phyloP scores from a whole-genome alignment of 2,797 vertebrate species.

The Oryzias dopingdopingensis region DNA sequence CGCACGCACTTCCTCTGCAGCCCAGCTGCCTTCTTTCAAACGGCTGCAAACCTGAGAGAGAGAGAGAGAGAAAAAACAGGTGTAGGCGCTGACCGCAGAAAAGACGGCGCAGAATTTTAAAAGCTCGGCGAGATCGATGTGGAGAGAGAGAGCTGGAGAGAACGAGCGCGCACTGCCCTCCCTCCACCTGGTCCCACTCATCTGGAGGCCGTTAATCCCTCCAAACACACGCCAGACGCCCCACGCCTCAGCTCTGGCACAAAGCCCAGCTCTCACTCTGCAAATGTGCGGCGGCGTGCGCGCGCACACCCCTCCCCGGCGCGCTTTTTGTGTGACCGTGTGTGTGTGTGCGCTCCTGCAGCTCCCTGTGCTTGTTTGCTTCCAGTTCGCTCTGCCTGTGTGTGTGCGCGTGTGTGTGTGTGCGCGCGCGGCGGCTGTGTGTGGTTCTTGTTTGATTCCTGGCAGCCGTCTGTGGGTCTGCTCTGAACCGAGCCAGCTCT shows the following conservation, averaged over 20 bases:
- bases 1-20: slow-evolving; percentile 19
- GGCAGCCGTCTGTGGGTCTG: slow-evolving; percentile 64
- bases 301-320: slow-evolving; percentile 51
- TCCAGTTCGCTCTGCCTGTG: slow-evolving; percentile 31
- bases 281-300: slow-evolving; percentile 21
- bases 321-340: slow-evolving; percentile 38
- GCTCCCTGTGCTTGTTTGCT: slow-evolving; percentile 70
- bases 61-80: slow-evolving; percentile 35
- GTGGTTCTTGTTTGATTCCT: slow-evolving; percentile 73
- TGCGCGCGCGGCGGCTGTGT: slow-evolving; percentile 46
- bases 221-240: slow-evolving; percentile 80
- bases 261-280: slow-evolving; percentile 71
- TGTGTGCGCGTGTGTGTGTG: slow-evolving; percentile 18
- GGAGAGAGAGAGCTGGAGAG: slow-evolving; percentile 47
- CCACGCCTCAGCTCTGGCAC: slow-evolving; percentile 76
- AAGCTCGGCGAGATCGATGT: slow-evolving; percentile 60
- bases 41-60: slow-evolving; percentile 31
- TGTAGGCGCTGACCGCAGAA: slow-evolving; percentile 33
- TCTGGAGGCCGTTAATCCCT: slow-evolving; percentile 81
- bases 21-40: slow-evolving; percentile 29
- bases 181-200: slow-evolving; percentile 79
- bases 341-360: slow-evolving; percentile 68
- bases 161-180: slow-evolving; percentile 65
- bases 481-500: slow-evolving; percentile 69
- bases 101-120: slow-evolving; percentile 62